These are phyloP conservation scores for Microchirus variegatus DNA, from an alignment of 2,797 vertebrate species.

Conservation along the genomic window DNA sequence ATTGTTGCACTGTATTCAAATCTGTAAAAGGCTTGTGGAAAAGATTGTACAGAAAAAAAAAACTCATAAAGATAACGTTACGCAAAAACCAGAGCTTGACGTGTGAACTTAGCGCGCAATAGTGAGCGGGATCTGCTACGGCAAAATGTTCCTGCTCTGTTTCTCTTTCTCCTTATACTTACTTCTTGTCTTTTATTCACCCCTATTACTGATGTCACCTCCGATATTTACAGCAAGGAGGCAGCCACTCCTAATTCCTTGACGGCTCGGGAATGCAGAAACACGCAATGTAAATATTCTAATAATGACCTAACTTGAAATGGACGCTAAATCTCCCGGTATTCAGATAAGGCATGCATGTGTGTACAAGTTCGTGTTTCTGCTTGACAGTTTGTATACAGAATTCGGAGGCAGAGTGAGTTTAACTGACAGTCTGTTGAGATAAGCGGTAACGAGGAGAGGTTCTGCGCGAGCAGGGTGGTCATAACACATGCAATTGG, in stretches of 20 bases:
- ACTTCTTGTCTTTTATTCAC: background rate
- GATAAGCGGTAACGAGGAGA: conserved; percentile 68
- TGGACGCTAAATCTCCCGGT: conserved; percentile 33
- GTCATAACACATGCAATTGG: conserved; percentile 68
- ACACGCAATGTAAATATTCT: conserved; percentile 40
- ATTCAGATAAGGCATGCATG: conserved; percentile 37
- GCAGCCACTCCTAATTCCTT: conserved; percentile 48
- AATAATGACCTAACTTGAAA: conserved; percentile 34
- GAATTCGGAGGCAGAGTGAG: conserved; percentile 48
- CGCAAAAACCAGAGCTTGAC: too few species aligned
- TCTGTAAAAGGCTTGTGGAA: too few species aligned
- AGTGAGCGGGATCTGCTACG: too few species aligned
- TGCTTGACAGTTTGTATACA: conserved; percentile 70
- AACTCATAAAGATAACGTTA: too few species aligned
- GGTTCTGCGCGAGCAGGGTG: conserved; percentile 54
- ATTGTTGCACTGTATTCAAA: too few species aligned
- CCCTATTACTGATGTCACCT: background rate
- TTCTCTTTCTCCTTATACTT: too few species aligned
- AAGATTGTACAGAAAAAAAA: too few species aligned
- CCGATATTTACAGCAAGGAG: background rate
- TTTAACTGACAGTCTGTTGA: conserved; percentile 69
- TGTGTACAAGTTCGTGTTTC: conserved; percentile 33
- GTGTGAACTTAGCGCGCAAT: too few species aligned
- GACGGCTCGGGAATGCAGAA: conserved; percentile 33
- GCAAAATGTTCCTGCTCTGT: too few species aligned